Conservation (phyloP, 2,888 invertebrate species). For the Halictus quadricinctus region DNA sequence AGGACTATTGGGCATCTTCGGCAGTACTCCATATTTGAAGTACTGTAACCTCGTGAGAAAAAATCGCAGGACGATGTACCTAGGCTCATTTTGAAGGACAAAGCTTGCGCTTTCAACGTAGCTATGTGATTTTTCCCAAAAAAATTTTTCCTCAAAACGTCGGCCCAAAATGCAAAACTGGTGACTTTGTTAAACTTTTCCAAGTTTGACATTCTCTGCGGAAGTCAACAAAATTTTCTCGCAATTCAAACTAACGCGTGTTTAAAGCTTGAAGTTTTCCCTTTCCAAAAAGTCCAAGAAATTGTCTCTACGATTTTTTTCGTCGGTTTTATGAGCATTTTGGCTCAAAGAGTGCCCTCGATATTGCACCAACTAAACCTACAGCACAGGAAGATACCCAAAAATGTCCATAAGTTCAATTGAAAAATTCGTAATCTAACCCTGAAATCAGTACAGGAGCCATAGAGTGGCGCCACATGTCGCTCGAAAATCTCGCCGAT, state of each 20-base stretch:
- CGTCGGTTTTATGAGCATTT: background rate
- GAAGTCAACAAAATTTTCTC: background rate
- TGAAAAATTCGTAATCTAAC: background rate
- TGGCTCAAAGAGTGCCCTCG: background rate
- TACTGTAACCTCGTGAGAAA: background rate
- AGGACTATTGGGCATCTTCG: background rate
- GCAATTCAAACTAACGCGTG: background rate
- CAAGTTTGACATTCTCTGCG: background rate
- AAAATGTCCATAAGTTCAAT: background rate
- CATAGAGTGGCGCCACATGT: background rate
- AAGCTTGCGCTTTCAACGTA: background rate
- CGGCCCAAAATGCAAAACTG: no score
- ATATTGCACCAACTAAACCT: no score
- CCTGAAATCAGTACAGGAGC: background rate
- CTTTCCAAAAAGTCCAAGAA: background rate
- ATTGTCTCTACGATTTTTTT: background rate
- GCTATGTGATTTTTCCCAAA: rapidly evolving
- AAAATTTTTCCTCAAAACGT: background rate
- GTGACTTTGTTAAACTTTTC: background rate
- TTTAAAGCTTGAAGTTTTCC: background rate
- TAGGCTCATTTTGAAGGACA: background rate
- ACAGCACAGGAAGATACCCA: no score
- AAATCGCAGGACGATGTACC: background rate
- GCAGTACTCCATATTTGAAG: background rate
- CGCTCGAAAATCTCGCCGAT: background rate